Percentiles rank a stretch among this genome's conserved stretches.
These are phyloP conservation scores for Desmophyllum pertusum DNA, from an alignment of 92 coral and sea anemone genomes.

Conservation along the genomic window DNA sequence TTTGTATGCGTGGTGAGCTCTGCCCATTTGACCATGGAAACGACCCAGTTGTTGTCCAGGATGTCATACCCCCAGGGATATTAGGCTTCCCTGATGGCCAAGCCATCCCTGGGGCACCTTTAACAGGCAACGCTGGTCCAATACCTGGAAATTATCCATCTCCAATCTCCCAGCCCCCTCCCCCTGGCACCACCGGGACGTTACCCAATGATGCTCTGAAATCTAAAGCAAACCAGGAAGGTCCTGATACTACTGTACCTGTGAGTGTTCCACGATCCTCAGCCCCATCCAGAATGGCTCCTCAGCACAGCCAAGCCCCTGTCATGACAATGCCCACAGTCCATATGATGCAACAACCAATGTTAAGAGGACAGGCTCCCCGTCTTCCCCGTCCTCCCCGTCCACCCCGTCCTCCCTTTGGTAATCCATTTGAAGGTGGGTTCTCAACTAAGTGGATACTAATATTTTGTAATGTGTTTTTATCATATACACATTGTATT, in stretches of 20 bases:
- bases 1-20: slow-evolving; percentile 96
- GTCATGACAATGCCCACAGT: slow-evolving; percentile 31
- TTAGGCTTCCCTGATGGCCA: slow-evolving; percentile 91
- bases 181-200: slow-evolving; percentile 60
- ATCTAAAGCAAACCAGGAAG: slow-evolving; percentile 42
- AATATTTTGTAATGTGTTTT: no score
- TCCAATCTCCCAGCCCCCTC: slow-evolving; percentile 77
- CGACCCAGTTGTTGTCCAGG: slow-evolving; percentile 95
- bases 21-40: slow-evolving; percentile 98
- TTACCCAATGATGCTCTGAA: slow-evolving; percentile 51
- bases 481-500: no score
- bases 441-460: no score
- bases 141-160: slow-evolving; percentile 67
- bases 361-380: slow-evolving; percentile 58
- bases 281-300: slow-evolving; percentile 51
- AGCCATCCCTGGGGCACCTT: slow-evolving; percentile 60
- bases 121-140: slow-evolving; percentile 69
- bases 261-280: slow-evolving; percentile 49
- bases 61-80: slow-evolving; percentile 89
- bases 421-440: slow-evolving; percentile 74
- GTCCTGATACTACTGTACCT: slow-evolving; percentile 44
- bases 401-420: slow-evolving; percentile 67
- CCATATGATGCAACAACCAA: slow-evolving; percentile 55
- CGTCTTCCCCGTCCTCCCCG: no score
- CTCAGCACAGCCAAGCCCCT: slow-evolving; percentile 47